Conservation (phyloP, 2,797 vertebrate genomes). For the Hylomyscus alleni region DNA sequence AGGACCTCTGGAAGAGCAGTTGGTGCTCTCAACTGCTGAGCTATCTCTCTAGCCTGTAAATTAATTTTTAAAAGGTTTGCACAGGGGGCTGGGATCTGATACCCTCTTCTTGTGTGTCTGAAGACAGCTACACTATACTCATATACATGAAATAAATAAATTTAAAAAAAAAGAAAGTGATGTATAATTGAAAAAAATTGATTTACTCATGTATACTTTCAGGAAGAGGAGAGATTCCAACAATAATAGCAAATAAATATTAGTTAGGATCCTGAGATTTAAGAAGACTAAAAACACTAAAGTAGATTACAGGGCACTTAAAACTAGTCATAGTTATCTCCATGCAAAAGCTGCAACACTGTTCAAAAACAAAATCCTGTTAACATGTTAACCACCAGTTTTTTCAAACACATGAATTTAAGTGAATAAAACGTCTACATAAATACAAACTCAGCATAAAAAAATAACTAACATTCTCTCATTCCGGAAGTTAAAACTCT, state of each 20-base stretch:
- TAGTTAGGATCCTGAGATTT: constrained; percentile 60
- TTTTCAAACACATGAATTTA: constrained; percentile 43
- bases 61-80: no score
- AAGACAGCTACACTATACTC: no score
- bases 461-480: constrained; percentile 72
- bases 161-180: no score
- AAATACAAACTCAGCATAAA: constrained; percentile 57
- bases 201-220: neutral
- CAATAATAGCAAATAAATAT: constrained; percentile 42
- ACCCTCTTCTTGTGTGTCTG: no score
- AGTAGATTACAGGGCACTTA: constrained; percentile 32
- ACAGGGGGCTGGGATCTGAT: no score
- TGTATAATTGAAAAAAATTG: neutral
- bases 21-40: no score
- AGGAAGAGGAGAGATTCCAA: constrained; percentile 47
- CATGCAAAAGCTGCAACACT: neutral
- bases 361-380: constrained; percentile 37
- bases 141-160: no score
- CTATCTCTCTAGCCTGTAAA: no score
- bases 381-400: constrained; percentile 69
- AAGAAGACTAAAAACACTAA: constrained; percentile 43
- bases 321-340: constrained; percentile 41
- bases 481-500: constrained; percentile 73
- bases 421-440: constrained; percentile 45
- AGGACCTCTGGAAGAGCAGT: no score